phyloP scores from a whole-genome alignment of 37 sponge, comb jelly and placozoan genomes.

The Theonella swinhoei region DNA sequence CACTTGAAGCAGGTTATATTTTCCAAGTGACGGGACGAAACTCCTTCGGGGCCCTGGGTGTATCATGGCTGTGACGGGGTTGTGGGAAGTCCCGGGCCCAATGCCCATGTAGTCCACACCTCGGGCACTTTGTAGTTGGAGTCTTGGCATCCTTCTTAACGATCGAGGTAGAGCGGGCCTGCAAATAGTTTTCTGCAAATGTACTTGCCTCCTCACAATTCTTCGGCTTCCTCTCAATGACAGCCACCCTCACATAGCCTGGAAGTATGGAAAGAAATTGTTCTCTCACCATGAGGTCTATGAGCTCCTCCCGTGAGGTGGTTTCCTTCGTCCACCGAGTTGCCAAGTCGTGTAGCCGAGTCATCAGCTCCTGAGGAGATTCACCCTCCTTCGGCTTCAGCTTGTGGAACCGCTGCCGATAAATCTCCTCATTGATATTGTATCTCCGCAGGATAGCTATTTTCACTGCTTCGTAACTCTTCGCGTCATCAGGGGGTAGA shows the following conservation, averaged over 20 bases:
- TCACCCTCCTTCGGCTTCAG: slow-evolving; percentile 30
- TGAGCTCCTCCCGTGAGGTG: slow-evolving; percentile 11
- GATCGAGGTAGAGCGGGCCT: background rate
- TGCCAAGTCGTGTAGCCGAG: slow-evolving; percentile 22
- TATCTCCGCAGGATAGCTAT: slow-evolving; percentile 19
- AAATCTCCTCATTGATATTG: slow-evolving; percentile 22
- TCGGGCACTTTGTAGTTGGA: too few relatives aligned
- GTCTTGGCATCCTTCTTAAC: too few relatives aligned
- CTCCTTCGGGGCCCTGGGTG: too few relatives aligned
- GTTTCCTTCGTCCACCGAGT: slow-evolving; percentile 31
- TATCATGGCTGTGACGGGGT: too few relatives aligned
- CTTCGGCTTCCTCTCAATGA: slow-evolving; percentile 37
- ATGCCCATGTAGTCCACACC: too few relatives aligned
- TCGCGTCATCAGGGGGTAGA: slow-evolving; percentile 13
- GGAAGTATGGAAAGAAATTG: slow-evolving; percentile 36
- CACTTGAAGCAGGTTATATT: too few relatives aligned
- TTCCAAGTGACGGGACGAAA: too few relatives aligned
- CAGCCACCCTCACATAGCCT: slow-evolving; percentile 18
- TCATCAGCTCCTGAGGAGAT: slow-evolving; percentile 20
- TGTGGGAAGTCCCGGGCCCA: too few relatives aligned
- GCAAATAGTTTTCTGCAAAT: slow-evolving; percentile 27
- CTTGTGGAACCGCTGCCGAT: slow-evolving; percentile 11
- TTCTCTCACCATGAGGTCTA: slow-evolving; percentile 25
- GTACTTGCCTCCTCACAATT: slow-evolving; percentile 19
- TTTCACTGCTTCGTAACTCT: slow-evolving; percentile 16